phyloP scores from a whole-genome alignment of 1,140 invertebrate genomes.

The Brachystomella parvula region DNA sequence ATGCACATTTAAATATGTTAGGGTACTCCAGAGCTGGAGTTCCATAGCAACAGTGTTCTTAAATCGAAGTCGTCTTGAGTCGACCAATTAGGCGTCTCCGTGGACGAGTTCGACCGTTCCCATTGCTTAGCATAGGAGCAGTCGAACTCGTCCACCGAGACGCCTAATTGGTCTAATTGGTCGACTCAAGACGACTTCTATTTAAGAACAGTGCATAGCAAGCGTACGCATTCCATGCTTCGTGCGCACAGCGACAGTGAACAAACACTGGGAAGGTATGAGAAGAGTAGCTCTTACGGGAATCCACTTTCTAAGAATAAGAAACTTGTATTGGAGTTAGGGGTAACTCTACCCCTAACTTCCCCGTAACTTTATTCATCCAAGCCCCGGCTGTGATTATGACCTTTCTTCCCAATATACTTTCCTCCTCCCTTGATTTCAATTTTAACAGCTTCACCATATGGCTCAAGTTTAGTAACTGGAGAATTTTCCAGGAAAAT shows the following conservation, averaged over 20 bases:
- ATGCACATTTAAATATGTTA: conserved; percentile 25
- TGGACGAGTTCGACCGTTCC: too few species aligned
- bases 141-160: too few species aligned
- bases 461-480: conserved; percentile 16
- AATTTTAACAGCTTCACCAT: not conserved
- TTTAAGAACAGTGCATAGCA: too few species aligned
- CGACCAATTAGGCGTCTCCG: too few species aligned
- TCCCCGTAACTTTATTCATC: conserved; percentile 26
- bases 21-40: conserved; percentile 30
- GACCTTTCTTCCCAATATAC: conserved; percentile 20
- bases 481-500: conserved; percentile 20
- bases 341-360: conserved; percentile 13
- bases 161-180: too few species aligned
- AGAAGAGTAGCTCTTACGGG: conserved; percentile 9
- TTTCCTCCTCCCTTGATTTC: not conserved
- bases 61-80: conserved; percentile 15
- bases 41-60: conserved; percentile 23
- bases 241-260: too few species aligned
- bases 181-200: too few species aligned
- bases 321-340: conserved; percentile 23
- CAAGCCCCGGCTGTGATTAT: conserved; percentile 32
- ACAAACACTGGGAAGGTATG: conserved; percentile 32
- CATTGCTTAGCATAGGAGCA: too few species aligned
- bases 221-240: too few species aligned
- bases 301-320: conserved; percentile 31